These are phyloP conservation scores for Brachypteracias leptosomus DNA, from an alignment of 2,113 vertebrate species.

Conservation along the genomic window DNA sequence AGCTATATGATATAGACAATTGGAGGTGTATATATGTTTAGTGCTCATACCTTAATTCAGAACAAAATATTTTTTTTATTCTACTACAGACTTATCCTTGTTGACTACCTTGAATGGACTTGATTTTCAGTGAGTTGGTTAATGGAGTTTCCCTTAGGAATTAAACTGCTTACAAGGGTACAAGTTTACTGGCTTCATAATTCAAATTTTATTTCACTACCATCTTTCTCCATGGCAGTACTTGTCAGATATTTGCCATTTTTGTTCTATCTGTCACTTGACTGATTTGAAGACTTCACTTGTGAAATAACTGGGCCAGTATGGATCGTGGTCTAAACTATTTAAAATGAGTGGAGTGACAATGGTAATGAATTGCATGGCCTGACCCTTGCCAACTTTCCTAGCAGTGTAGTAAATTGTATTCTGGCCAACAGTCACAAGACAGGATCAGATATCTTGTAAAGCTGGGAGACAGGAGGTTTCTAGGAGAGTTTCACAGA, in stretches of 20 bases:
- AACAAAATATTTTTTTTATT: not conserved
- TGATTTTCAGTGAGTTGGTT: not conserved
- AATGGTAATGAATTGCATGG: not conserved
- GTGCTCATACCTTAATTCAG: not conserved
- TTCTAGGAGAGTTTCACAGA: not conserved
- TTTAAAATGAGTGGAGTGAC: no score
- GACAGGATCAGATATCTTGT: fast-evolving
- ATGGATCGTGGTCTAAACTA: not conserved
- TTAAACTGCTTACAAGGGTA: not conserved
- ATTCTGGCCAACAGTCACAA: fast-evolving
- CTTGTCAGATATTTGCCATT: not conserved
- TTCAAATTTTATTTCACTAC: not conserved
- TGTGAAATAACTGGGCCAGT: not conserved
- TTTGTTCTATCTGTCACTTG: not conserved
- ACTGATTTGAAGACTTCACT: fast-evolving
- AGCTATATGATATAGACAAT: not conserved
- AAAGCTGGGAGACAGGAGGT: not conserved
- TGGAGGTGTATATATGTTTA: not conserved
- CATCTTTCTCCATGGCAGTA: not conserved
- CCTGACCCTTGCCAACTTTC: not conserved
- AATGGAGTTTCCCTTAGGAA: not conserved
- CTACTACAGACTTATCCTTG: not conserved
- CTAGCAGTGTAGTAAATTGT: fast-evolving
- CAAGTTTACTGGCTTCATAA: not conserved
- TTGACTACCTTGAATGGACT: not conserved